Base-by-base conservation (phyloP, 1,140 invertebrate species). In the Plectrocnemia conspersa region DNA sequence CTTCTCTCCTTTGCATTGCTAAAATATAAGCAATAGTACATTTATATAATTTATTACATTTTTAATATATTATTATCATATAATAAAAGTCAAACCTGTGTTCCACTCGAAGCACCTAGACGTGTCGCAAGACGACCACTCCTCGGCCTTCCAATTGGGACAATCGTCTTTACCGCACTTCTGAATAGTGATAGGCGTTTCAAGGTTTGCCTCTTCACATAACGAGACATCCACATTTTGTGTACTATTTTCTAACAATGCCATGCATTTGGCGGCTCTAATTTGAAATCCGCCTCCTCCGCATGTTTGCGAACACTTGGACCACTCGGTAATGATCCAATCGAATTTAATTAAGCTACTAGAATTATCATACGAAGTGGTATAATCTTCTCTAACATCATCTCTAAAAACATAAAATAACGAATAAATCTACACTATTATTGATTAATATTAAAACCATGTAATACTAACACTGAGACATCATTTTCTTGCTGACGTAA, bases 321-420 rank as follows among this genome's bases (percentile, higher is more conserved):
- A 89, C 90, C 90, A 93, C 21, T 88, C 81, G 1, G 85, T 84
- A 4, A 86, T 81, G 55, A 82, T 75, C 90, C 89, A 93, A 62
- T 85, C 81, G 65, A 89, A 90, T 63, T 82, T 77, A 53, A 83
- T 71, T n/a, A n/a, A n/a, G n/a, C n/a, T n/a, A n/a, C n/a, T n/a
- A n/a, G n/a, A n/a, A n/a, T n/a, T n/a, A n/a, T n/a, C n/a, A n/a
- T n/a, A n/a, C n/a, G n/a, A n/a, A n/a, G n/a, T n/a, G n/a, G n/a
- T n/a, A n/a, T n/a, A n/a, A n/a, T n/a, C n/a, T n/a, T n/a, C n/a
- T n/a, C n/a, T n/a, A n/a, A n/a, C n/a, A n/a, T n/a, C n/a, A n/a
- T n/a, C n/a, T n/a, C n/a, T n/a, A n/a, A n/a, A n/a, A n/a, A n/a
- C n/a, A n/a, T n/a, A n/a, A n/a, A n/a, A n/a, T n/a, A n/a, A n/a